phyloP scores from a whole-genome alignment of 2,113 vertebrate genomes.

The Nestor notabilis region DNA sequence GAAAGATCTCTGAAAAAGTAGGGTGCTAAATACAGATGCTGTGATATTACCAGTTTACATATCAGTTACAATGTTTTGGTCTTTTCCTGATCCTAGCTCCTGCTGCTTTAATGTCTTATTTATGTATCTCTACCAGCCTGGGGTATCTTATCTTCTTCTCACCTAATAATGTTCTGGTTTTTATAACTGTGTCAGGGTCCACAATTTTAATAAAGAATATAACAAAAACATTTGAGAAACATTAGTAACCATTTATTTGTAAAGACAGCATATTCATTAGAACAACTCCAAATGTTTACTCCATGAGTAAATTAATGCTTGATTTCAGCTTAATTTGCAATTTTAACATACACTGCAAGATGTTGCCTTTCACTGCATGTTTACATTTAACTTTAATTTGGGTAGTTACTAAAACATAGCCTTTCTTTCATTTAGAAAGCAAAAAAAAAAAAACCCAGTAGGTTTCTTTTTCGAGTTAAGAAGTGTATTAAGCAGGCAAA shows the following conservation, averaged over 20 bases:
- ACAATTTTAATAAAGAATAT: background rate
- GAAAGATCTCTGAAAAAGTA: background rate
- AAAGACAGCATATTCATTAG: background rate
- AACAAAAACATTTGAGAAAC: background rate
- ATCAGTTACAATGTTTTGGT: background rate
- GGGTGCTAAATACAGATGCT: background rate
- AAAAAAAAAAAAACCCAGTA: background rate
- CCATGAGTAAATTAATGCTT: conserved; percentile 34
- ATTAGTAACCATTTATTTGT: background rate
- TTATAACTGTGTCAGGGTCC: background rate
- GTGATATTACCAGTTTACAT: background rate
- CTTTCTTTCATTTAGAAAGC: conserved; percentile 16
- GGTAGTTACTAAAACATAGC: background rate
- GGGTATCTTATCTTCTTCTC: background rate
- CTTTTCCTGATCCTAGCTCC: background rate
- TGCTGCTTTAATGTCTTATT: background rate
- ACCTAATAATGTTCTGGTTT: background rate
- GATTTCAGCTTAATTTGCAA: conserved; percentile 50
- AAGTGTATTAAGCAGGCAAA: conserved; percentile 13
- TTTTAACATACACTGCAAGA: background rate
- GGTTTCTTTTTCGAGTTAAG: background rate
- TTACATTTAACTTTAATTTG: conserved; percentile 56
- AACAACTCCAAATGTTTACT: background rate
- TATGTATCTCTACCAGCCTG: background rate
- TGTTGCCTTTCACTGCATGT: conserved; percentile 14